A percentile compares a stretch with the other conserved stretches of the same genome.
Conservation (phyloP, 2,888 invertebrate genomes). For the Carabus problematicus region DNA sequence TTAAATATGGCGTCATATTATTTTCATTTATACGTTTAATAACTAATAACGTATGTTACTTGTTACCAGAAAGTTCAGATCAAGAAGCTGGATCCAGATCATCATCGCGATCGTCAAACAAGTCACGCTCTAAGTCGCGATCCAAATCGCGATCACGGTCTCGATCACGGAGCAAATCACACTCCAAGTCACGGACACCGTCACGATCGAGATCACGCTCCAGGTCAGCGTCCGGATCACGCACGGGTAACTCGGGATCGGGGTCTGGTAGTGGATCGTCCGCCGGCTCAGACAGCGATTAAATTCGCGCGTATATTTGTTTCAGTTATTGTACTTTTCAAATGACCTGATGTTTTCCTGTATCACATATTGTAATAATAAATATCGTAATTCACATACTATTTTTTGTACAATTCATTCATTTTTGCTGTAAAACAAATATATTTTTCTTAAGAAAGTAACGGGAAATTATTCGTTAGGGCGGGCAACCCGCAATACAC, state of each 20-base stretch:
- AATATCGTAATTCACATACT: no score
- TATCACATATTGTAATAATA: no score
- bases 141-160: constrained; percentile 57
- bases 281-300: constrained; percentile 42
- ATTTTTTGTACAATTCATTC: no score
- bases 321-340: no score
- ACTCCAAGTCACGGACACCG: constrained; percentile 52
- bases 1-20: no score
- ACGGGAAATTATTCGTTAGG: no score
- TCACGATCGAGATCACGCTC: constrained; percentile 49
- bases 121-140: constrained; percentile 60
- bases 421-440: no score
- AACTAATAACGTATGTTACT: no score
- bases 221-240: constrained; percentile 49
- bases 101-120: constrained; percentile 52
- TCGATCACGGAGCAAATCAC: constrained; percentile 53
- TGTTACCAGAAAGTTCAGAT: constrained; percentile 56
- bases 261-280: constrained; percentile 53
- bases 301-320: background rate
- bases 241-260: constrained; percentile 55
- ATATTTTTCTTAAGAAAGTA: no score
- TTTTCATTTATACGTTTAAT: no score
- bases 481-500: no score
- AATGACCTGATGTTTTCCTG: no score
- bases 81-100: constrained; percentile 53